Evolutionary conservation across 2,888 invertebrate species (phyloP).

Genomic region (Hermaeophaga mercurialis): DNA sequence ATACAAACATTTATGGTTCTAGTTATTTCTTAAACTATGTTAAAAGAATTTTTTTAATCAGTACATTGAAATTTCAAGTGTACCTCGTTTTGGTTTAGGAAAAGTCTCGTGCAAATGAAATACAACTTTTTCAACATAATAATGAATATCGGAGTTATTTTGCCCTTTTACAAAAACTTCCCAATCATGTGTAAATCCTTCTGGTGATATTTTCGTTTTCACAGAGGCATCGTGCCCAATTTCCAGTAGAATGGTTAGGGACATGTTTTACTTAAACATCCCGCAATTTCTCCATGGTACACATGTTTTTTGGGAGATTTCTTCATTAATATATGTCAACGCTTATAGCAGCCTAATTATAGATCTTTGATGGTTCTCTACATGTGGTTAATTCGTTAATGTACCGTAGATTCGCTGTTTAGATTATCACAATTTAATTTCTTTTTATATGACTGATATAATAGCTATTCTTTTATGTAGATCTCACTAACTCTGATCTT

Average conservation of each 20-base stretch:
- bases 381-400: slow-evolving; percentile 34
- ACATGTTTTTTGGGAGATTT: slow-evolving; percentile 29
- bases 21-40: too few species aligned
- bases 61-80: background rate
- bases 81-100: slow-evolving; percentile 89
- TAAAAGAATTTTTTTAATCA: too few species aligned
- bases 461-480: slow-evolving; percentile 11
- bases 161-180: slow-evolving; percentile 90
- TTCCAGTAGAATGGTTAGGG: slow-evolving; percentile 83
- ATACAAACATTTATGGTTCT: too few species aligned
- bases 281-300: slow-evolving; percentile 32
- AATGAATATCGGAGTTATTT: slow-evolving; percentile 84
- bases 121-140: slow-evolving; percentile 91
- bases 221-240: slow-evolving; percentile 89
- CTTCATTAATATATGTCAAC: slow-evolving; percentile 34
- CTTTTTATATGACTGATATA: background rate
- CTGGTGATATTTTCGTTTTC: slow-evolving; percentile 79
- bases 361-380: slow-evolving; percentile 32
- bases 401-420: slow-evolving; percentile 1
- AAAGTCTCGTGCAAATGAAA: slow-evolving; percentile 92
- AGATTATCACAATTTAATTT: slow-evolving; percentile 8
- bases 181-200: slow-evolving; percentile 98
- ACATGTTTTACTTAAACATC: slow-evolving; percentile 59
- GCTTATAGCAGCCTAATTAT: slow-evolving; percentile 38
- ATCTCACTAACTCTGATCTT: slow-evolving; percentile 16